phyloP scores from a whole-genome alignment of 2,797 vertebrate species.

The Garrulus glandarius region DNA sequence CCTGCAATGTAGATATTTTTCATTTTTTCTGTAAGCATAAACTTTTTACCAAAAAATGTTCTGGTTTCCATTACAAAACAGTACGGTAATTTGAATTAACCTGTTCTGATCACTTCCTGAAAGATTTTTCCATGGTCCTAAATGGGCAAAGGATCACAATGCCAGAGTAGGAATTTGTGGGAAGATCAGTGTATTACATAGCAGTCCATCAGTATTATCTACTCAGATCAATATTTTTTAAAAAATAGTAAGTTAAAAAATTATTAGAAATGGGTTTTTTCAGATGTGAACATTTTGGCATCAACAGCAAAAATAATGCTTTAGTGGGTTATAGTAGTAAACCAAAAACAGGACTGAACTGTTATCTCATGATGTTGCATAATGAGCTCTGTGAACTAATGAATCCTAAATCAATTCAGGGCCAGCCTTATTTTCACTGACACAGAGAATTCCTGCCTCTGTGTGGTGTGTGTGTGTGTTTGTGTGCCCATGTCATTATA shows the following conservation, averaged over 20 bases:
- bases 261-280: not conserved
- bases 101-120: not conserved
- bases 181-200: not conserved
- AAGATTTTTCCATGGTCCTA: not conserved
- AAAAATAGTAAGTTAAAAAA: not conserved
- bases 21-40: not conserved
- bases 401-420: not conserved
- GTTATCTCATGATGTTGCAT: not conserved
- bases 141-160: not conserved
- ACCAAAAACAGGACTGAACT: not conserved
- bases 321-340: not conserved
- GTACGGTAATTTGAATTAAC: not conserved
- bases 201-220: not conserved
- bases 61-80: not conserved
- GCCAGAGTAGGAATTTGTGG: not conserved
- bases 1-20: not conserved
- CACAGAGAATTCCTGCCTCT: not conserved
- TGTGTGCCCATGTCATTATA: not conserved
- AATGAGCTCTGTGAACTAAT: conserved; percentile 10
- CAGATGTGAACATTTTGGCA: not conserved
- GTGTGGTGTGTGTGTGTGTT: not conserved
- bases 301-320: not conserved
- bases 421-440: not conserved
- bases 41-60: not conserved
- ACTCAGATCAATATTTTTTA: not conserved